A percentile compares a stretch with the other conserved stretches of the same genome.
Evolutionary conservation across 2,113 vertebrate genomes (phyloP).

Genomic region (Malaclemys terrapin): DNA sequence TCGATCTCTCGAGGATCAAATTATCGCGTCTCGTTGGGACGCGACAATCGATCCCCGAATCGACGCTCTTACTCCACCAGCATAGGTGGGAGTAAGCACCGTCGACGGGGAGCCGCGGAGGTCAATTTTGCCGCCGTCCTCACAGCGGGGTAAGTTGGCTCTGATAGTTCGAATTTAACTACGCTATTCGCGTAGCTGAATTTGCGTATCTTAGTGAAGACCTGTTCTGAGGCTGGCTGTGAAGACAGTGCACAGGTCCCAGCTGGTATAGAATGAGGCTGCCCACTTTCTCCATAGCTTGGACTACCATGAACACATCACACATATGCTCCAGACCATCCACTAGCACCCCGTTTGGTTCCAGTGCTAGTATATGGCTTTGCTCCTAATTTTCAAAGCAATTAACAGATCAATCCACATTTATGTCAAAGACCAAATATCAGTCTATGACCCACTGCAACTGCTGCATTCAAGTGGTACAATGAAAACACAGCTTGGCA

Average conservation of each 20-base stretch:
- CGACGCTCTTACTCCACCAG: no score
- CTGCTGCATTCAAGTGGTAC: not conserved
- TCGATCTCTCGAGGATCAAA: no score
- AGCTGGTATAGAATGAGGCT: not conserved
- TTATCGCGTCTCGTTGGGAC: no score
- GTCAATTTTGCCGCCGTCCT: no score
- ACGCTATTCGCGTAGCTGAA: no score
- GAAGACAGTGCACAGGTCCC: not conserved
- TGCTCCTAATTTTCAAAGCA: not conserved
- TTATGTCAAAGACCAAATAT: not conserved
- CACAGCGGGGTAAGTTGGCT: no score
- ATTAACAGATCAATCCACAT: not conserved
- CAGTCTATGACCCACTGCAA: fast-evolving
- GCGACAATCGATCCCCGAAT: no score
- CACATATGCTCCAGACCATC: not conserved
- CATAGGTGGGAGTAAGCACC: no score
- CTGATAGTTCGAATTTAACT: no score
- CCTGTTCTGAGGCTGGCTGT: not conserved
- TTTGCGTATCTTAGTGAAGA: no score
- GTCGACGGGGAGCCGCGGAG: no score
- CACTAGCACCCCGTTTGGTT: not conserved
- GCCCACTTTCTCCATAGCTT: not conserved
- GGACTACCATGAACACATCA: not conserved
- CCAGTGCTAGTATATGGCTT: not conserved
- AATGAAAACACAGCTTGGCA: not conserved